Evolutionary conservation across 2,113 vertebrate species (phyloP).

Genomic region (Lichenostomus cassidix): DNA sequence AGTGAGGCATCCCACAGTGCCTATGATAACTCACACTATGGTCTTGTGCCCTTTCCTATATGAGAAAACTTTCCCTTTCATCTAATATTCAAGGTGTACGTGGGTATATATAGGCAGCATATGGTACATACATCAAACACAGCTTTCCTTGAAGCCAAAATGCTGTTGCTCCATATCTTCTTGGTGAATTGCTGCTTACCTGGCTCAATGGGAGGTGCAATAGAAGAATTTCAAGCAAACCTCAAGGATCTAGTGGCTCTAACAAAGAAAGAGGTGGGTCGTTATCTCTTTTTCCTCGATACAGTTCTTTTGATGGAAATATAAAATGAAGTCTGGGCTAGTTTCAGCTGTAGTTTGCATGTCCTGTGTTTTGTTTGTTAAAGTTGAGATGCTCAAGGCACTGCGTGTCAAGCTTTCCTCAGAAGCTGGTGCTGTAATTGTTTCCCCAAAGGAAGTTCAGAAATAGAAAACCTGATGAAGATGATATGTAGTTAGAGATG

Average conservation of each 20-base stretch:
- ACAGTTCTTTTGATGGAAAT: not conserved
- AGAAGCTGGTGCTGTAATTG: conserved; percentile 7
- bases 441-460: conserved; percentile 66
- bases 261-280: not conserved
- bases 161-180: conserved; percentile 3
- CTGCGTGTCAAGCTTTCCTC: not conserved
- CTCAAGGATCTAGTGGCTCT: not conserved
- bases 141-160: conserved; percentile 11
- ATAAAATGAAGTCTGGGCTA: not conserved
- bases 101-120: conserved; percentile 43
- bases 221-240: not conserved
- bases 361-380: not conserved
- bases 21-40: not conserved
- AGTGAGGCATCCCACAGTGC: conserved; percentile 40
- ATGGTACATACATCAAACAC: not conserved
- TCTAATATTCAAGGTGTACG: conserved; percentile 25
- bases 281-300: not conserved
- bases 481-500: not conserved
- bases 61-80: conserved; percentile 60
- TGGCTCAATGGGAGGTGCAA: not conserved
- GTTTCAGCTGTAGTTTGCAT: not conserved
- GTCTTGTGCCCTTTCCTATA: conserved; percentile 34
- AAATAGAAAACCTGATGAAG: conserved; percentile 61
- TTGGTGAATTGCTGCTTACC: not conserved
- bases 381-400: not conserved